Percentiles rank a stretch among this genome's conserved stretches.
These are phyloP conservation scores for Eriosoma lanigerum DNA, from an alignment of 1,140 invertebrate species.

Conservation along the genomic window DNA sequence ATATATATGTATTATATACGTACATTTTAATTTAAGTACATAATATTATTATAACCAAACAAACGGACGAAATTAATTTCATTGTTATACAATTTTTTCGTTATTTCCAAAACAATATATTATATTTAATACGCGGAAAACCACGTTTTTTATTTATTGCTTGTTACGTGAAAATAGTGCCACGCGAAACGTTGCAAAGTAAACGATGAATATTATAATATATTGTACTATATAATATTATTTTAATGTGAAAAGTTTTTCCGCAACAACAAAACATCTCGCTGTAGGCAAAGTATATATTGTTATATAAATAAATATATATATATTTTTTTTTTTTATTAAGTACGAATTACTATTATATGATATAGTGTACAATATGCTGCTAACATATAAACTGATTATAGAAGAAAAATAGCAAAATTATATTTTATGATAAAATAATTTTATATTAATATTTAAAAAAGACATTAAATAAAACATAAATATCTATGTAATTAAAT, in stretches of 20 bases:
- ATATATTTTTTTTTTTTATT: background rate
- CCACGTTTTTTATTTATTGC: conserved; percentile 10
- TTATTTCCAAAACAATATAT: conserved; percentile 1
- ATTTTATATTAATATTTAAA: too few relatives aligned
- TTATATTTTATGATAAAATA: too few relatives aligned
- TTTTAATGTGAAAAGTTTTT: conserved; percentile 32
- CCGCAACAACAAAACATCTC: background rate
- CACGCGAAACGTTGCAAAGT: background rate
- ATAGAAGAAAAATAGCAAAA: too few relatives aligned
- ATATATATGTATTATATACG: too few relatives aligned
- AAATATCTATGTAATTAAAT: too few relatives aligned
- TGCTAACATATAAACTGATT: too few relatives aligned
- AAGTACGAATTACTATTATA: conserved; percentile 22
- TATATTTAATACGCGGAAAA: background rate
- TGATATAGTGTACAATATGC: too few relatives aligned
- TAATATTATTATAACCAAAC: too few relatives aligned
- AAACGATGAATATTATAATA: conserved; percentile 24
- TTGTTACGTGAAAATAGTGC: background rate
- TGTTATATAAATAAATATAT: too few relatives aligned
- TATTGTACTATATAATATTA: background rate
- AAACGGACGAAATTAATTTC: too few relatives aligned
- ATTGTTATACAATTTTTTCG: background rate
- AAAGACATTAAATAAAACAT: too few relatives aligned
- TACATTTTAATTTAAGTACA: too few relatives aligned
- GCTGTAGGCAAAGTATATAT: background rate